These are phyloP conservation scores for Typhlichthys subterraneus DNA, from an alignment of 2,797 vertebrate genomes.

Conservation along the genomic window DNA sequence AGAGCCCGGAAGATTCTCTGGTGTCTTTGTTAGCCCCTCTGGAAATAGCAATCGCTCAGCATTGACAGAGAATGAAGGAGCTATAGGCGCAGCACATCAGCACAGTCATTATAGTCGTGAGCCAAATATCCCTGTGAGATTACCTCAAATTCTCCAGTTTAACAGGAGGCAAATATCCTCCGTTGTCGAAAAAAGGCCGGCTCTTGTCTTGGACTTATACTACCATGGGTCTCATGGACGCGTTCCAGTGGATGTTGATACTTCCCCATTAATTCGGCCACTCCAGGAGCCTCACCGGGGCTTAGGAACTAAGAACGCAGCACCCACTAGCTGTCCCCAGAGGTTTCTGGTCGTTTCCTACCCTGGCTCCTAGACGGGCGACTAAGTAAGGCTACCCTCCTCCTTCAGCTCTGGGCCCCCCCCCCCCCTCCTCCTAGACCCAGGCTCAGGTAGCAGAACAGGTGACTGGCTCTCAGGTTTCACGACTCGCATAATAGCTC, in stretches of 20 bases:
- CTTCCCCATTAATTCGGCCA: slow-evolving; percentile 31
- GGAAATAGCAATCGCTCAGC: slow-evolving; percentile 37
- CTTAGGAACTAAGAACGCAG: slow-evolving; percentile 25
- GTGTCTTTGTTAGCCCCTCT: slow-evolving; percentile 31
- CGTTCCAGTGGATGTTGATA: slow-evolving; percentile 28
- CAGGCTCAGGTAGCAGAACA: slow-evolving; percentile 70
- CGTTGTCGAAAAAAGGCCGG: slow-evolving; percentile 15
- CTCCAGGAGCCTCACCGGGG: slow-evolving; percentile 7
- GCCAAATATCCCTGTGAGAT: slow-evolving; percentile 37
- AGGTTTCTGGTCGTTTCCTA: slow-evolving; percentile 26
- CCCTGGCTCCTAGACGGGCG: slow-evolving; percentile 27
- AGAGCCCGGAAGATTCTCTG: slow-evolving; percentile 19
- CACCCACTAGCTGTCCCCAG: slow-evolving; percentile 22
- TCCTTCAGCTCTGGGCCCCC: slow-evolving; percentile 18
- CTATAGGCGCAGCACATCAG: slow-evolving; percentile 45
- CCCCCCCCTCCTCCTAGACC: slow-evolving; percentile 35
- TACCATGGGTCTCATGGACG: slow-evolving; percentile 24
- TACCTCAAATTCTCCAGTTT: slow-evolving; percentile 3
- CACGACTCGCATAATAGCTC: slow-evolving; percentile 56
- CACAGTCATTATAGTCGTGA: slow-evolving; percentile 42
- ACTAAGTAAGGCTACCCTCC: slow-evolving; percentile 22
- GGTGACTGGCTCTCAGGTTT: slow-evolving; percentile 73
- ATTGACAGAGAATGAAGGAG: slow-evolving; percentile 42
- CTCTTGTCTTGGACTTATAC: slow-evolving; percentile 26
- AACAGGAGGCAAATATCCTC: slow-evolving; percentile 10